Evolutionary conservation across 2,888 invertebrate species (phyloP), one percentile per base, ranked within the genome.

Genomic region (Loripinus fragilis): DNA sequence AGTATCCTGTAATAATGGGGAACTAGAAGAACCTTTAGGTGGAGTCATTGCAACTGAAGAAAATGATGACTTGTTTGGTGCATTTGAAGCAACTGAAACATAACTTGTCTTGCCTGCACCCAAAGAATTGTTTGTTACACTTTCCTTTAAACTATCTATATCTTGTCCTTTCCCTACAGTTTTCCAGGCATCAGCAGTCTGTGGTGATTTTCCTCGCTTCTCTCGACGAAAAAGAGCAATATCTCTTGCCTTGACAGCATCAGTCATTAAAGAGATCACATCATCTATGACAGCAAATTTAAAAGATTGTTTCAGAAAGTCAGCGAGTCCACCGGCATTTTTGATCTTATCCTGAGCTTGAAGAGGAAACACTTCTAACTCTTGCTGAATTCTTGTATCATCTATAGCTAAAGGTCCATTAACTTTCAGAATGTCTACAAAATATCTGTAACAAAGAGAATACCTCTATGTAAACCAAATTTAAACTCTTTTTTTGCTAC

Each of bases 261-360:
- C 88, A 7, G 83, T 80, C 69, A 87, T 69, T 10, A 86, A 71
- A 69, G 88, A 89, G 60, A 89, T 83, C 52, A 85, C 77, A 68
- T 87, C 85, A 25, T 87, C 88, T 25, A 86, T 86, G 55, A 89
- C 85, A 15, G 86, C 88, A 80, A 90, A 88, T 75, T 88, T 87
- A 28, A 83, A 76, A 10, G 86, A 86, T 69, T 86, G 87, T 35
- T 76, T 73, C 10, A 90, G 76, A 73, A 88, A 89, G 45, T 83
- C 79, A 23, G 80, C 73, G 0, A 88, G 80, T 45, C 88, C 88
- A 15, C 88, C 88, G 45, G 74, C 85, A 71, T 77, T 74, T 48
- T 85, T 79, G 20, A 90, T 87, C 30, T 86, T 81, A 3, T 86
- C 85, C 12, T 80, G 77, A 10, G 89, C 88, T 73, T 90, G 88